A percentile compares a stretch with the other conserved stretches of the same genome.
These are phyloP conservation scores for Pyrrhia umbra DNA, from an alignment of 2,888 invertebrate species.

Conservation along the genomic window DNA sequence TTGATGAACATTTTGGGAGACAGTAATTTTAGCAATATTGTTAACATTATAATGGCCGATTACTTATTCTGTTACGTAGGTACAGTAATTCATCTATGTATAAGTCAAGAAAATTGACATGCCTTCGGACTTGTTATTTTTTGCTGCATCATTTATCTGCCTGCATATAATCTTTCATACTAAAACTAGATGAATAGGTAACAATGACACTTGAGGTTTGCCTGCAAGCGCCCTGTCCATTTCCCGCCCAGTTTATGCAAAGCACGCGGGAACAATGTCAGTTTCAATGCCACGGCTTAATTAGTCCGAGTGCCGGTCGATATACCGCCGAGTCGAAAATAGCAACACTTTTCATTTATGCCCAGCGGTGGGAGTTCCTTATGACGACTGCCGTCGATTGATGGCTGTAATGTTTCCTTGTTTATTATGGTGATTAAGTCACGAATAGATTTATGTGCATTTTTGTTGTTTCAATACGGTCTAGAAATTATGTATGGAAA, in stretches of 20 bases:
- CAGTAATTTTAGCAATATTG: background rate
- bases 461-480: conserved; percentile 2
- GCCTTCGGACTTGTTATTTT: too few species aligned
- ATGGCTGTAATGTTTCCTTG: conserved; percentile 21
- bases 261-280: conserved; percentile 28
- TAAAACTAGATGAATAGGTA: background rate
- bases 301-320: conserved; percentile 59
- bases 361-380: conserved; percentile 42
- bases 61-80: too few species aligned
- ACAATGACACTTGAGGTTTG: background rate
- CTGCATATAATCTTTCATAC: background rate
- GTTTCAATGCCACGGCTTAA: conserved; percentile 58
- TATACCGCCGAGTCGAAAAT: conserved; percentile 46
- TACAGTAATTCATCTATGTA: too few species aligned
- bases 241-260: conserved; percentile 34
- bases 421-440: conserved; percentile 46
- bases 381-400: conserved; percentile 26
- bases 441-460: conserved; percentile 41
- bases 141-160: background rate
- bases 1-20: background rate
- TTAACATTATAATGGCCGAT: too few species aligned
- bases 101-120: too few species aligned
- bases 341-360: conserved; percentile 56
- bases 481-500: background rate
- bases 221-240: background rate